phyloP scores from a whole-genome alignment of 2,888 invertebrate species.

The Argynnis bischoffii region DNA sequence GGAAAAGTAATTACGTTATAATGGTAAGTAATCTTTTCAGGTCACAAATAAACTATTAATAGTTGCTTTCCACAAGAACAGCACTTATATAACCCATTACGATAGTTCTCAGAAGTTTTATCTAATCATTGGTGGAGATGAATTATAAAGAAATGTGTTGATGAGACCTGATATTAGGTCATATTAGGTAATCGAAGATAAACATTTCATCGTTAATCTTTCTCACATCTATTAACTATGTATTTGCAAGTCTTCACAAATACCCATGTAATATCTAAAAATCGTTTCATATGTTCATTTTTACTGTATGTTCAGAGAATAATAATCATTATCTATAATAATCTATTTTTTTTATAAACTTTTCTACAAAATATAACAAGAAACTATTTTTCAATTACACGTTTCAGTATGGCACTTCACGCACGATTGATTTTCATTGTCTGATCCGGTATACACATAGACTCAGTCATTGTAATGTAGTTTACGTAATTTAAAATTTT shows the following conservation, averaged over 20 bases:
- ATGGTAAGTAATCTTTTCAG: not conserved
- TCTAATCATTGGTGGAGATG: not conserved
- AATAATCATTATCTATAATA: no score
- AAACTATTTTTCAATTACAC: conserved; percentile 20
- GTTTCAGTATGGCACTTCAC: conserved; percentile 18
- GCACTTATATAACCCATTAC: conserved; percentile 12
- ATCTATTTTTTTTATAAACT: no score
- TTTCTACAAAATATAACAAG: not conserved
- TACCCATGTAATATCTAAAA: no score
- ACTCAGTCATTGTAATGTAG: conserved; percentile 5
- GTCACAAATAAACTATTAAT: not conserved
- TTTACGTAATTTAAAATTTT: conserved; percentile 22
- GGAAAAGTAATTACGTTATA: not conserved
- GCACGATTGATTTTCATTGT: conserved; percentile 28
- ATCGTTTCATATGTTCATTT: no score
- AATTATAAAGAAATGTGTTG: not conserved
- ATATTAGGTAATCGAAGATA: no score
- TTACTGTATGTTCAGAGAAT: no score
- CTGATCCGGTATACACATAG: conserved; percentile 13
- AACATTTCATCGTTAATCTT: no score
- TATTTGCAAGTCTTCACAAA: no score
- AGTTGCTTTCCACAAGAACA: conserved; percentile 3
- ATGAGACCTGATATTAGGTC: no score
- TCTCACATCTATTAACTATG: no score
- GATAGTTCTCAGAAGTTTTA: conserved; percentile 11